These are phyloP conservation scores for Lycophotia porphyrea DNA, from an alignment of 2,888 invertebrate genomes.

Conservation along the genomic window DNA sequence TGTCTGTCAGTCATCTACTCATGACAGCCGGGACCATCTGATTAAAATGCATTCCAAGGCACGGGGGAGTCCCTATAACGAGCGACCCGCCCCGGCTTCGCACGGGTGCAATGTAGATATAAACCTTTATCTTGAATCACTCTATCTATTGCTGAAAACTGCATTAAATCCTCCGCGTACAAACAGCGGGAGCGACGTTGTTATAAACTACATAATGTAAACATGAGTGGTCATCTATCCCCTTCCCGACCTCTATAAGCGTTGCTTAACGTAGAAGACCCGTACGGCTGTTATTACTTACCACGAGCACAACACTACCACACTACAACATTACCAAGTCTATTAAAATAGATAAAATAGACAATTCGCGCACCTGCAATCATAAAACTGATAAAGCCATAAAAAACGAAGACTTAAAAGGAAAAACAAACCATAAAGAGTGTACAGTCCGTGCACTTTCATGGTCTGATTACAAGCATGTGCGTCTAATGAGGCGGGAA, in stretches of 20 bases:
- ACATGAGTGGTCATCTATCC: background rate
- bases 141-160: too few relatives aligned
- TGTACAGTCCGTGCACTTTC: conserved; percentile 47
- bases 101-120: too few relatives aligned
- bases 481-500: conserved; percentile 68
- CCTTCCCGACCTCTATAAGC: background rate
- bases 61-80: background rate
- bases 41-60: background rate
- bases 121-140: too few relatives aligned
- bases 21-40: background rate
- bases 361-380: background rate
- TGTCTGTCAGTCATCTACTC: background rate
- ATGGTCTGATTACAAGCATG: conserved; percentile 54
- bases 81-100: too few relatives aligned
- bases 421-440: conserved; percentile 33
- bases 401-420: conserved; percentile 15
- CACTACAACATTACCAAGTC: background rate
- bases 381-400: background rate
- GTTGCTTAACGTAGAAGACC: background rate
- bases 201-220: too few relatives aligned
- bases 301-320: too few relatives aligned
- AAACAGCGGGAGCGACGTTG: too few relatives aligned
- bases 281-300: background rate
- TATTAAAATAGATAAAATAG: conserved; percentile 1
- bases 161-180: too few relatives aligned